A percentile compares a stretch with the other conserved stretches of the same genome.
These are phyloP conservation scores for Sebastes hubbsi DNA, from an alignment of 2,797 vertebrate genomes.

Conservation along the genomic window DNA sequence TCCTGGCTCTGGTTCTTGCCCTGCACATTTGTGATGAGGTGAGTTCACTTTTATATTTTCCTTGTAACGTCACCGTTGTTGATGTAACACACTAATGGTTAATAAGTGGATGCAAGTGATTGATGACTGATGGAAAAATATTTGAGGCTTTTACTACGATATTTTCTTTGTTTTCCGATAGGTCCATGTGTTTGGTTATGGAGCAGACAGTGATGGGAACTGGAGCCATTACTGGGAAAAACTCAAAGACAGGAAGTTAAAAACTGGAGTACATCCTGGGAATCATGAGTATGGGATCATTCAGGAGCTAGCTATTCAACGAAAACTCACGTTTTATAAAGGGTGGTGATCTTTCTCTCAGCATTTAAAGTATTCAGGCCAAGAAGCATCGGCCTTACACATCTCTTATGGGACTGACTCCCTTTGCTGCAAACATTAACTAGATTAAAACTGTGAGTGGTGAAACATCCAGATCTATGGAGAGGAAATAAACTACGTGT, in stretches of 20 bases:
- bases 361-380: not conserved
- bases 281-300: not conserved
- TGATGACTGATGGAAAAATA: not conserved
- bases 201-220: constrained; percentile 54
- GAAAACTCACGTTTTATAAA: not conserved
- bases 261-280: constrained; percentile 44
- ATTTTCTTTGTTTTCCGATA: not conserved
- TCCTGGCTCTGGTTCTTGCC: constrained; percentile 36
- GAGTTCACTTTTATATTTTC: not conserved
- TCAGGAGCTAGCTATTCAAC: not conserved
- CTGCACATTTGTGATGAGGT: constrained; percentile 55
- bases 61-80: too few relatives aligned
- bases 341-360: not conserved
- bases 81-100: not conserved
- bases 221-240: constrained; percentile 65
- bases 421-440: not conserved
- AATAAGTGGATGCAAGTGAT: not conserved
- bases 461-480: not conserved
- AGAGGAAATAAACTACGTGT: not conserved
- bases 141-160: too few relatives aligned
- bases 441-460: not conserved
- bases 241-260: fast-evolving
- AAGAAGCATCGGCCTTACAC: not conserved
- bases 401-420: not conserved
- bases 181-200: constrained; percentile 64